Percentiles rank a stretch among this genome's conserved stretches.
Conservation (phyloP, 2,888 invertebrate genomes). For the Tetrapedia diversipes region DNA sequence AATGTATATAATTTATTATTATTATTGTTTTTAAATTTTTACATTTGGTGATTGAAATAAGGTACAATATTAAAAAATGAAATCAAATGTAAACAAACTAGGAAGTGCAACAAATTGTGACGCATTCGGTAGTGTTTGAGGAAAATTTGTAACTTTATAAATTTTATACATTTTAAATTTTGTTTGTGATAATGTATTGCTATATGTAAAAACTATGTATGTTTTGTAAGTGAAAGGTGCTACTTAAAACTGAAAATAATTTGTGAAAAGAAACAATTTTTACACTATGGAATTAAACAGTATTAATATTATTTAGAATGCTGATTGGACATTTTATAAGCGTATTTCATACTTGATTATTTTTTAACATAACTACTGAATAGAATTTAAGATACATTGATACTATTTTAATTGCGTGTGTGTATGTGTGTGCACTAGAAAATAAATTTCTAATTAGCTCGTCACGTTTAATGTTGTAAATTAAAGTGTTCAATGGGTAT, state of each 20-base stretch:
- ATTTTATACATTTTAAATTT: conserved; percentile 33
- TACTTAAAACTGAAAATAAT: conserved; percentile 27
- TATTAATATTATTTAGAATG: conserved; percentile 48
- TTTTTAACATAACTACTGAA: conserved; percentile 26
- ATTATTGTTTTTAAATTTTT: no score
- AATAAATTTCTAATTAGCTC: conserved; percentile 38
- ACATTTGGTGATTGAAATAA: conserved; percentile 2
- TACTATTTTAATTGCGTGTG: conserved; percentile 15
- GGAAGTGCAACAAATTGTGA: conserved; percentile 1
- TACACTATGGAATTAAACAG: conserved; percentile 39
- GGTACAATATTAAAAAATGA: neutral
- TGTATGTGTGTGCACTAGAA: conserved; percentile 20
- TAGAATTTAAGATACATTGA: conserved; percentile 25
- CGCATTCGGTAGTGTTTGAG: neutral
- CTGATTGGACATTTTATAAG: conserved; percentile 35
- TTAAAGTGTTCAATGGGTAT: conserved; percentile 46
- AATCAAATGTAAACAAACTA: neutral
- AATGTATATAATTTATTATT: neutral
- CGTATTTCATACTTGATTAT: conserved; percentile 37
- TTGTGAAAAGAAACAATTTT: conserved; percentile 12
- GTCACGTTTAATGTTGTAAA: conserved; percentile 41
- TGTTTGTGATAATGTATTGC: conserved; percentile 13
- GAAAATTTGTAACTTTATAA: conserved; percentile 38
- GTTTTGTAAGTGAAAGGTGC: conserved; percentile 14
- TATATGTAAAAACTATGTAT: neutral